Conservation (phyloP, 2,113 vertebrate genomes). For the Aythya baeri region DNA sequence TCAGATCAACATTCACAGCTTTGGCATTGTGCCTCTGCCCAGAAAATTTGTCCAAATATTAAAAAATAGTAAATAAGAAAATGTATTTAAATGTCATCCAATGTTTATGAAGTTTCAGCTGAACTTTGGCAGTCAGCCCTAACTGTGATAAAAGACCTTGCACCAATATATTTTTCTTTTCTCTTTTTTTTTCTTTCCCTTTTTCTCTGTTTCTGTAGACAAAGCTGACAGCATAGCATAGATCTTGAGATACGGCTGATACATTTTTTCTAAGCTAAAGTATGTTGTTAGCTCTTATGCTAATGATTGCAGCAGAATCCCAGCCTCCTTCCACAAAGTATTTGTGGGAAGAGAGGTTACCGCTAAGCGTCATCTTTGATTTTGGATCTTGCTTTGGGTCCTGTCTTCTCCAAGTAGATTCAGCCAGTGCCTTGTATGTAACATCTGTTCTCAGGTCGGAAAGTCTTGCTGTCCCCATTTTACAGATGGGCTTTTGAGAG, state of each 20-base stretch:
- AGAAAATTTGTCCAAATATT: constrained; percentile 19
- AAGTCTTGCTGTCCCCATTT: constrained; percentile 16
- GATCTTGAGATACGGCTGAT: not conserved
- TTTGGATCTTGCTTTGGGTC: not conserved
- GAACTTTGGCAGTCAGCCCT: constrained; percentile 34
- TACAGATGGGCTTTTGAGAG: constrained; percentile 33
- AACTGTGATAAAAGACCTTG: not conserved
- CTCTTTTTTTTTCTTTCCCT: accelerated
- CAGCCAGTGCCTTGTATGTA: not conserved
- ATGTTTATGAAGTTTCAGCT: constrained; percentile 1
- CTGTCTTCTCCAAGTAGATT: not conserved
- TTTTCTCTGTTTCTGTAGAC: not conserved
- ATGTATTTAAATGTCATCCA: not conserved
- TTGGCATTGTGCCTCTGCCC: not conserved
- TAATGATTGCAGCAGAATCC: constrained; percentile 8
- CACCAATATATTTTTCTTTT: not conserved
- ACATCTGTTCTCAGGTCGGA: not conserved
- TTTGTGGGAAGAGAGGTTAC: not conserved
- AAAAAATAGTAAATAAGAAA: constrained; percentile 27
- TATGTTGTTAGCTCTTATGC: not conserved
- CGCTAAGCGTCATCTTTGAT: not conserved
- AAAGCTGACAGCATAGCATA: not conserved
- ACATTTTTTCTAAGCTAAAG: constrained; percentile 23
- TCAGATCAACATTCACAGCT: not conserved
- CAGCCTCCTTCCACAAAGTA: not conserved